A percentile compares a stretch with the other conserved stretches of the same genome.
Conservation (phyloP, 2,888 invertebrate genomes). For the Epirrhoe alternata region DNA sequence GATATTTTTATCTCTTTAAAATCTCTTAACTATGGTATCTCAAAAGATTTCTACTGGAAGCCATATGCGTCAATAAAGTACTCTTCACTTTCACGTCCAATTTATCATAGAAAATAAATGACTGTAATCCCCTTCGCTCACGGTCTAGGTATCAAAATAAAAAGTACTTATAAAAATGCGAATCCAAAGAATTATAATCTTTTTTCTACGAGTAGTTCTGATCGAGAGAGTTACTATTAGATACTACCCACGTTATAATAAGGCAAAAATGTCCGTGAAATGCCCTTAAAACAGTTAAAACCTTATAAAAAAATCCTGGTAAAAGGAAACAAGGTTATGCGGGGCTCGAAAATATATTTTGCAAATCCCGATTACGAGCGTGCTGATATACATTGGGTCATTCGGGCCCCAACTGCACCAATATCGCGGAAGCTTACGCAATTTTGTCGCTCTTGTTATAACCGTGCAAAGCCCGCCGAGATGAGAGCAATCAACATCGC, state of each 20-base stretch:
- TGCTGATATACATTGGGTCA: constrained; percentile 16
- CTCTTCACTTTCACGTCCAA: neutral
- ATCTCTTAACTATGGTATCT: neutral
- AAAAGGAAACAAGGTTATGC: constrained; percentile 16
- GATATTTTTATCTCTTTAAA: constrained; percentile 1
- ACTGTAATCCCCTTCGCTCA: too few relatives aligned
- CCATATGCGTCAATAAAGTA: neutral
- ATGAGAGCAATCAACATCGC: neutral
- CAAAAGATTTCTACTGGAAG: neutral
- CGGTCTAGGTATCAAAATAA: too few relatives aligned
- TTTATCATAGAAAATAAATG: too few relatives aligned
- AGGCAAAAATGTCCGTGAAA: constrained; percentile 3
- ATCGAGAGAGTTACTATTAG: too few relatives aligned
- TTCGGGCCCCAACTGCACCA: constrained; percentile 23
- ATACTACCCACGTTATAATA: neutral
- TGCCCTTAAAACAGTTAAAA: constrained; percentile 11
- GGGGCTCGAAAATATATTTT: constrained; percentile 23
- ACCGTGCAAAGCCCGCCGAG: constrained; percentile 2
- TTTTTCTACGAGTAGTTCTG: too few relatives aligned
- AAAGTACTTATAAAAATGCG: too few relatives aligned
- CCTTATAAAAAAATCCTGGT: constrained; percentile 11
- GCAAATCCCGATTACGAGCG: constrained; percentile 29
- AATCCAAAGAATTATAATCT: too few relatives aligned
- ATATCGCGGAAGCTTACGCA: constrained; percentile 12
- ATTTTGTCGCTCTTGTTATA: constrained; percentile 12